Evolutionary conservation across 2,113 vertebrate genomes (phyloP).

Genomic region (Cephalopholis sonnerati): DNA sequence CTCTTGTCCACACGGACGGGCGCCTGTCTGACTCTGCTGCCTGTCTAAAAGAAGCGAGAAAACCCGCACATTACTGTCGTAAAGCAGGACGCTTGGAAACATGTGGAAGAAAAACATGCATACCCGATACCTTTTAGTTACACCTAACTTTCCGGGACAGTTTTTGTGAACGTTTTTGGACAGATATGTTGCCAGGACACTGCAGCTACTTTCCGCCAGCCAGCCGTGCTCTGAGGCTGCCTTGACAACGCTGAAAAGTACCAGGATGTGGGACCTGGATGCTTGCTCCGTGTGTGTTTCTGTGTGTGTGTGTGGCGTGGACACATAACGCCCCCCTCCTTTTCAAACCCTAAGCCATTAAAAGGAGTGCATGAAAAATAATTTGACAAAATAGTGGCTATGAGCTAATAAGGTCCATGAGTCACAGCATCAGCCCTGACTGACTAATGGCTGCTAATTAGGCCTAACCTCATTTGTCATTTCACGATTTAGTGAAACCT

Average conservation of each 20-base stretch:
- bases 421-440: not conserved
- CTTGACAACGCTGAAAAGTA: conserved; percentile 85
- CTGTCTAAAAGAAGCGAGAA: conserved; percentile 49
- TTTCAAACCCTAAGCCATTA: not conserved
- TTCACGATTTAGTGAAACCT: not conserved
- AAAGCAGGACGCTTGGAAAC: conserved; percentile 24
- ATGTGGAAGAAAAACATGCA: conserved; percentile 73
- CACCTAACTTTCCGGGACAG: conserved; percentile 81
- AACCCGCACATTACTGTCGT: not conserved
- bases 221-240: conserved; percentile 77
- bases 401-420: not conserved
- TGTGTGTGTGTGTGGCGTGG: conserved; percentile 28
- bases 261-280: conserved; percentile 85
- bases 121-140: conserved; percentile 80
- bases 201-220: conserved; percentile 80
- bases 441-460: not conserved
- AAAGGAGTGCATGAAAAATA: not conserved
- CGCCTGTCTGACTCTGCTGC: conserved; percentile 65
- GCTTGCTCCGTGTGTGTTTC: conserved; percentile 8
- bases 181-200: conserved; percentile 76
- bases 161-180: conserved; percentile 70
- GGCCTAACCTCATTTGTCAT: not conserved
- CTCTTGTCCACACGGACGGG: conserved; percentile 79
- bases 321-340: conserved; percentile 40
- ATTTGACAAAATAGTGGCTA: not conserved